A percentile compares a stretch with the other conserved stretches of the same genome.
Conservation (phyloP, 2,888 invertebrate genomes). For the Achlya flavicornis region DNA sequence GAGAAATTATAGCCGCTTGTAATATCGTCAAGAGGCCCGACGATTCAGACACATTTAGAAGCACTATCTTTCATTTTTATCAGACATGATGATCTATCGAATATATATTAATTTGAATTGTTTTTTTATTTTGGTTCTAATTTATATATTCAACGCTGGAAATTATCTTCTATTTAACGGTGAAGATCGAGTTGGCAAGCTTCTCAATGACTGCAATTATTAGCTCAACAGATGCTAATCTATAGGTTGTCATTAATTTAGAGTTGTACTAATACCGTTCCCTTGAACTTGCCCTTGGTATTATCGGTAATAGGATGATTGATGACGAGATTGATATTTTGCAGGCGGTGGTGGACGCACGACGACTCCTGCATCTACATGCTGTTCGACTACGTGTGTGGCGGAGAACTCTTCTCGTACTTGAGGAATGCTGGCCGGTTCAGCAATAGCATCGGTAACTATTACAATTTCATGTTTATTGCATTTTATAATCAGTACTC, state of each 20-base stretch:
- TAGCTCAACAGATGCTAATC: slow-evolving; percentile 14
- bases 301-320: slow-evolving; percentile 15
- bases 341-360: slow-evolving; percentile 95
- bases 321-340: slow-evolving; percentile 32
- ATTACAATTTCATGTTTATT: background rate
- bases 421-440: slow-evolving; percentile 96
- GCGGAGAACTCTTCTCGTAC: slow-evolving; percentile 98
- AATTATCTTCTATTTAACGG: background rate
- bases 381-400: slow-evolving; percentile 98
- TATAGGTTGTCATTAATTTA: slow-evolving; percentile 9
- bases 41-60: background rate
- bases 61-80: slow-evolving; percentile 12
- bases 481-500: background rate
- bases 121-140: background rate
- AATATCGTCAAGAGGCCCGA: slow-evolving; percentile 1
- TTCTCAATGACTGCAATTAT: slow-evolving; percentile 8
- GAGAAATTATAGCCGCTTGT: slow-evolving; percentile 3
- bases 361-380: slow-evolving; percentile 97
- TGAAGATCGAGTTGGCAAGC: slow-evolving; percentile 13
- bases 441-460: slow-evolving; percentile 89
- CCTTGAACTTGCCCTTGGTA: slow-evolving; percentile 15
- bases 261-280: slow-evolving; percentile 7
- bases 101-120: no score
- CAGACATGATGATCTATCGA: no score
- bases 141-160: background rate